phyloP scores from a whole-genome alignment of 2,797 vertebrate species.

The Pantherophis alleghaniensis region DNA sequence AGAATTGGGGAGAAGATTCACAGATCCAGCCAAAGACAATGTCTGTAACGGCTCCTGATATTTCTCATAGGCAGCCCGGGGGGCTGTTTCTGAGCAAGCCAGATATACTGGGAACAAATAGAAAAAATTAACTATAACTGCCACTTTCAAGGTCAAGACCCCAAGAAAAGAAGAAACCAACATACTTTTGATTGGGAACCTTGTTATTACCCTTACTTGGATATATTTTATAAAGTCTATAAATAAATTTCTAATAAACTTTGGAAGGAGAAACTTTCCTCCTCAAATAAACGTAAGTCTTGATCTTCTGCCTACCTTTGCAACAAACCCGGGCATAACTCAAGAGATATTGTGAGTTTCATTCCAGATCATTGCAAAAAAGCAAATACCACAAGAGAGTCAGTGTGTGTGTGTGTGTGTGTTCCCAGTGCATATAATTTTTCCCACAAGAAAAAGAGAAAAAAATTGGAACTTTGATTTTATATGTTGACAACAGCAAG shows the following conservation, averaged over 20 bases:
- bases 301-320: no score
- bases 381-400: no score
- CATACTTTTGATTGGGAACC: not conserved
- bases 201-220: not conserved
- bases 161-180: not conserved
- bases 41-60: conserved; percentile 64
- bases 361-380: no score
- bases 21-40: conserved; percentile 51
- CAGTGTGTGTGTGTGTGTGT: no score
- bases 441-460: no score
- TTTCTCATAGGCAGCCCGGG: conserved; percentile 32
- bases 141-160: not conserved
- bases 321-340: no score
- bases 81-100: conserved; percentile 43
- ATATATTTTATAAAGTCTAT: not conserved
- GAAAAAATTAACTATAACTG: not conserved
- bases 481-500: no score
- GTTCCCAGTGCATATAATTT: no score
- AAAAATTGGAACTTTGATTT: no score
- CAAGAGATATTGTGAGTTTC: no score
- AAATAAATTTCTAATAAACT: not conserved
- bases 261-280: not conserved
- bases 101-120: conserved; percentile 53
- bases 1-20: conserved; percentile 40
- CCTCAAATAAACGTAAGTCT: not conserved